Base-by-base conservation (phyloP, 1,140 invertebrate genomes). In the Formica selysi region DNA sequence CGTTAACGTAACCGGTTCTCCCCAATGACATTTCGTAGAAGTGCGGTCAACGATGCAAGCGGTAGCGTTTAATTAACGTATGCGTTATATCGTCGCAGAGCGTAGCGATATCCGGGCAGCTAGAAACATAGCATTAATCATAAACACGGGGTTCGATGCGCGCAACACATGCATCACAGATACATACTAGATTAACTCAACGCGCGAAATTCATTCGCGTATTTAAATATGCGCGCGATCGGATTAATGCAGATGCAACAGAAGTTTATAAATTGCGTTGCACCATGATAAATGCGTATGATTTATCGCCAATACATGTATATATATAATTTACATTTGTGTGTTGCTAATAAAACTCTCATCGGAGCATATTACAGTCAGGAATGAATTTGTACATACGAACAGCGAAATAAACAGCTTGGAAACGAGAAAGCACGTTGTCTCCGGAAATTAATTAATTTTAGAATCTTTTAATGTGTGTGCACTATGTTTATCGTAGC, bases 1-100 rank as follows among this genome's bases (percentile, higher is more conserved):
- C 68, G n/a, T 59, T 67, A 74, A 44, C 59, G 54, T 62, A 64
- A 44, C 68, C n/a, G 51, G 76, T 38, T 73, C 61, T 62, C 76
- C 79, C 61, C 86, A 84, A 90, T 89, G 89, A 91, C 83, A 76
- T 81, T 67, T 88, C 65, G 79, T 51, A 61, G 64, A 73, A 83
- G 76, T 64, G 78, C 54, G 85, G 76, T 51, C 76, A 67, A 80
- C 65, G 59, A 41, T 62, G 51, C 76, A 36, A 76, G 83, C 59
- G 48, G 59, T 68, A 74, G 86, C 89, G 68, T 90, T 90, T 83
- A 90, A 90, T 90, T 89, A 90, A 90, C 89, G 88, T 87, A 87
- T 78, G 88, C 78, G 87, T 90, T 90, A 87, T 90, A 81, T 67
- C 89, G 61, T 74, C 44, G 79, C 57, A 41, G 59, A 36, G 65